phyloP scores from a whole-genome alignment of 1,140 invertebrate species.

The Drosophila quadrilineata region DNA sequence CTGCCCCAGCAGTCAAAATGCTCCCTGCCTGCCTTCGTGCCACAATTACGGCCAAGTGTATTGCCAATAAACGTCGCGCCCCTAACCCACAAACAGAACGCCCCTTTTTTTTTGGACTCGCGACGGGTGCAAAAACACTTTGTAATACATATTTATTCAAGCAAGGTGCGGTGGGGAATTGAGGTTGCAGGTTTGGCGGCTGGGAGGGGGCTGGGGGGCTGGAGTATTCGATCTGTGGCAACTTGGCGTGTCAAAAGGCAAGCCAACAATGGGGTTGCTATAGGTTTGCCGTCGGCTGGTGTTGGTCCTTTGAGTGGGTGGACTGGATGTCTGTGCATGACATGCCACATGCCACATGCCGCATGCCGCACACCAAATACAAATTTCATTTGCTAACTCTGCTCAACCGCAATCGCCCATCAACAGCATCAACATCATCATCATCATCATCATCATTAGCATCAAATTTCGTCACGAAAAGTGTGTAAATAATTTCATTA shows the following conservation, averaged over 20 bases:
- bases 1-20: too few relatives aligned
- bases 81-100: conserved; percentile 40
- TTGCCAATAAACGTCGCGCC: conserved; percentile 71
- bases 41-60: conserved; percentile 54
- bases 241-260: conserved; percentile 66
- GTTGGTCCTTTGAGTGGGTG: conserved; percentile 11
- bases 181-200: not conserved
- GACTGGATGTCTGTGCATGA: conserved; percentile 55
- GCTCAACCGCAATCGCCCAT: conserved; percentile 37
- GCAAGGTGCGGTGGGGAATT: conserved; percentile 25
- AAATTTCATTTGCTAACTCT: conserved; percentile 61
- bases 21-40: too few relatives aligned
- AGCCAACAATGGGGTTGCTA: conserved; percentile 46
- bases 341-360: conserved; percentile 48
- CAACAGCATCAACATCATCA: too few relatives aligned
- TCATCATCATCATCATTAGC: too few relatives aligned
- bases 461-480: conserved; percentile 70
- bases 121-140: conserved; percentile 73
- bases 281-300: conserved; percentile 23
- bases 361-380: conserved; percentile 43
- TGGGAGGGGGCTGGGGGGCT: not conserved
- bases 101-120: conserved; percentile 41
- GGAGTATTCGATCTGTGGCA: conserved; percentile 36
- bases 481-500: conserved; percentile 77
- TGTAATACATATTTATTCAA: conserved; percentile 62